Percentiles rank a stretch among this genome's conserved stretches.
Evolutionary conservation across 2,113 vertebrate genomes (phyloP).

Genomic region (Sakesphorus luctuosus): DNA sequence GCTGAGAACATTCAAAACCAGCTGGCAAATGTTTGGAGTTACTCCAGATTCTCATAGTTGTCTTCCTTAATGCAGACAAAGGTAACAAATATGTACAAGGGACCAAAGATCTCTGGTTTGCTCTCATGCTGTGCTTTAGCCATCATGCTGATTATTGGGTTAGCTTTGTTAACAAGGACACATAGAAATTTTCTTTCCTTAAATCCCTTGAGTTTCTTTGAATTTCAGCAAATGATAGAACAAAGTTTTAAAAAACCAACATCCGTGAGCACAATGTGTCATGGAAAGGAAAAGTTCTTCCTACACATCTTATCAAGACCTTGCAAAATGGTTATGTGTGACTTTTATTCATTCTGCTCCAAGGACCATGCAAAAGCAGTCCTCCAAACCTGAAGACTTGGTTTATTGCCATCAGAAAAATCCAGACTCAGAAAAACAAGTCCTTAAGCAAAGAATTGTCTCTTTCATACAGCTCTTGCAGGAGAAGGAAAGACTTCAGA

Average conservation of each 20-base stretch:
- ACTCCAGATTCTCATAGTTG: conserved; percentile 44
- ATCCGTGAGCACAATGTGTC: neutral
- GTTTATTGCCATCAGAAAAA: neutral
- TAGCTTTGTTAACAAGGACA: neutral
- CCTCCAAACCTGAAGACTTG: neutral
- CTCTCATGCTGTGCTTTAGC: neutral
- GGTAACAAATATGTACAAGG: neutral
- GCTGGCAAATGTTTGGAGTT: conserved; percentile 61
- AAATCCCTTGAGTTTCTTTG: neutral
- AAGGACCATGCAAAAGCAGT: neutral
- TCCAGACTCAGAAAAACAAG: neutral
- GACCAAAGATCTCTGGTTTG: neutral
- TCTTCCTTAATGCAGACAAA: conserved; percentile 24
- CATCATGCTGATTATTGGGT: neutral
- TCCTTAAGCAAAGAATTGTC: neutral
- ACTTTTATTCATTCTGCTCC: neutral
- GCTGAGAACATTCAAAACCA: conserved; percentile 67
- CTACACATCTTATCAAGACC: neutral
- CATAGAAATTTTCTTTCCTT: neutral
- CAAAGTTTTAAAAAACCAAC: neutral
- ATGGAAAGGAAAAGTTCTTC: neutral
- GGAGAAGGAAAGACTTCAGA: neutral
- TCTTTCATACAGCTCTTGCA: neutral
- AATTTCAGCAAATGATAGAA: neutral
- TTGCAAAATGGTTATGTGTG: neutral